These are phyloP conservation scores for Rhagonycha lutea DNA, from an alignment of 2,888 invertebrate species.

Conservation along the genomic window DNA sequence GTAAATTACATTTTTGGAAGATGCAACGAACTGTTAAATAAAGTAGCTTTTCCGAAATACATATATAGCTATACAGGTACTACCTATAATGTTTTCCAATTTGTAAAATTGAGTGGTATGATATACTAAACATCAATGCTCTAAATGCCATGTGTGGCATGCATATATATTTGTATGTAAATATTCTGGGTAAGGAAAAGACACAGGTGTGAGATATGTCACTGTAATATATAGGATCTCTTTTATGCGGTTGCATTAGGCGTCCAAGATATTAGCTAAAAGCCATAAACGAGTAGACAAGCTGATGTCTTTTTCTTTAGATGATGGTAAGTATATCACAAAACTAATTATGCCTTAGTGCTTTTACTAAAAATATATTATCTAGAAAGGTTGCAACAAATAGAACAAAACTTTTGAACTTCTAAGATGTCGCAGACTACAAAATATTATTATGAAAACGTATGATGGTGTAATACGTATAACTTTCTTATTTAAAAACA, in stretches of 20 bases:
- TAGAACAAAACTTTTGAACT: not conserved
- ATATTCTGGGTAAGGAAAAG: conserved; percentile 50
- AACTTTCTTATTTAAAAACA: not conserved
- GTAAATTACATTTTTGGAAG: not conserved
- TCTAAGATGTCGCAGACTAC: not conserved
- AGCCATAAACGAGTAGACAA: conserved; percentile 21
- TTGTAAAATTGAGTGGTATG: conserved; percentile 46
- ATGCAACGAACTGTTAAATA: not conserved
- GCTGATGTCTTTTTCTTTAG: conserved; percentile 20
- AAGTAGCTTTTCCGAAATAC: not conserved
- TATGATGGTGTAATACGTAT: not conserved
- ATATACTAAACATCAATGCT: conserved; percentile 45
- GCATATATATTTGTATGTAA: conserved; percentile 55
- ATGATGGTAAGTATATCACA: conserved; percentile 14
- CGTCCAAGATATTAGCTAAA: conserved; percentile 41
- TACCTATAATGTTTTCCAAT: conserved; percentile 50
- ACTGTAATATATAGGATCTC: conserved; percentile 52
- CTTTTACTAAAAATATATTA: not conserved
- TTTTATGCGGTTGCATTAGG: conserved; percentile 52
- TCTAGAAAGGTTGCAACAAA: not conserved
- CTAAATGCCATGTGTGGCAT: conserved; percentile 46
- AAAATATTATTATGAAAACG: not conserved
- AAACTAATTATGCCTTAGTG: conserved; percentile 18
- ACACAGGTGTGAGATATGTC: conserved; percentile 57
- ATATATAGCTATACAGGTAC: too few relatives aligned